A percentile compares a stretch with the other conserved stretches of the same genome.
Conservation (phyloP, 2,113 vertebrate genomes). For the Hiodon tergisus region DNA sequence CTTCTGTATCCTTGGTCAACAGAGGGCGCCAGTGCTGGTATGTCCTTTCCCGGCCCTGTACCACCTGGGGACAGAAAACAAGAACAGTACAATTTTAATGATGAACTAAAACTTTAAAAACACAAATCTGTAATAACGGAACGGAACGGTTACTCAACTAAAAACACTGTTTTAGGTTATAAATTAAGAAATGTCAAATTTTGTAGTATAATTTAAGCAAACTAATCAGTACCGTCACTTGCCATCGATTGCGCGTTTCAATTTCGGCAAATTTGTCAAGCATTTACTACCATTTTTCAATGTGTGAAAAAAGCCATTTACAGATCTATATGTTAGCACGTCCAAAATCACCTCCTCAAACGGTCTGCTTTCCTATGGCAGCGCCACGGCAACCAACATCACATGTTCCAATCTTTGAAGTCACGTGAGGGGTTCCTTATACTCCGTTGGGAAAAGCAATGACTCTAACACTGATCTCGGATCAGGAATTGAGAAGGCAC, state of each 20-base stretch:
- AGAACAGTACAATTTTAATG: neutral
- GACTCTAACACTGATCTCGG: neutral
- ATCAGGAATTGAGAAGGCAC: neutral
- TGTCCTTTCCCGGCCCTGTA: constrained; percentile 70
- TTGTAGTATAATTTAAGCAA: too few species aligned
- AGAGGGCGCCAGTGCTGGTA: constrained; percentile 70
- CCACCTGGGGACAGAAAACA: constrained; percentile 56
- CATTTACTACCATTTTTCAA: too few species aligned
- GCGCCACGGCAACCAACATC: constrained; percentile 24
- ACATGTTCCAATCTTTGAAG: constrained; percentile 16
- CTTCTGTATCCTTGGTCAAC: constrained; percentile 59
- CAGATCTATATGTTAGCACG: constrained; percentile 3
- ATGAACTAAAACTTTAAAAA: neutral
- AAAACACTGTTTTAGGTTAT: too few species aligned
- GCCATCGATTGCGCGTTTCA: too few species aligned
- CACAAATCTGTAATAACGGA: neutral
- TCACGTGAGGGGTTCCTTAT: constrained; percentile 15
- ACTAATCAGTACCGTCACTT: too few species aligned
- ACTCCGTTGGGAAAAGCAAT: neutral
- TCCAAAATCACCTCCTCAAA: neutral
- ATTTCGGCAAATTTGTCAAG: too few species aligned
- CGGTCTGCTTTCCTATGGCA: neutral
- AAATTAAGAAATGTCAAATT: neutral
- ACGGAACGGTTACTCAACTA: too few species aligned
- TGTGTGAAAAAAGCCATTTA: too few species aligned